Evolutionary conservation across 2,113 vertebrate species (phyloP), one percentile per base, ranked within the genome.

Genomic region (Lates calcarifer): DNA sequence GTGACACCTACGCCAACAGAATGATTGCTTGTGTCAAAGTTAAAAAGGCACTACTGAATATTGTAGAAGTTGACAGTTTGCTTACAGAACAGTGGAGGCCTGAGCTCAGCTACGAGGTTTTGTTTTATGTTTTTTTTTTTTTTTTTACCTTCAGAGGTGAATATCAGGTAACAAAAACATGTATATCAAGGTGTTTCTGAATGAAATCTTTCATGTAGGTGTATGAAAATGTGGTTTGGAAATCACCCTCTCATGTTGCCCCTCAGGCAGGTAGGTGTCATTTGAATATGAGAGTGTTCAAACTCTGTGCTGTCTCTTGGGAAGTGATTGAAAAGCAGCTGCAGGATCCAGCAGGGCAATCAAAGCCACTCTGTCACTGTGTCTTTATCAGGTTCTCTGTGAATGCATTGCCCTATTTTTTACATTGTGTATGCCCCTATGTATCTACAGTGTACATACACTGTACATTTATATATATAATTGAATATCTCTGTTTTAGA

Each of bases 341-440:
- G 73, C 51, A 17, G 45, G 0, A 55, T 64, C 43, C 68, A n/a
- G 37, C n/a, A 49, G 74, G 79, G 39, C 60, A 37, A 73, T 56
- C 55, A 39, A 6, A 79, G 56, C 65, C 39, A 11, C 57, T 85
- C 79, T 14, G 70, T 85, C 76, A 68, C 74, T 67, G 77, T 85
- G 81, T 86, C 43, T 64, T 84, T 81, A 81, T 67, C 80, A 37
- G 64, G 39, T 22, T 78, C 69, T 28, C 67, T 70, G 3, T 60
- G 43, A 79, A 80, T 26, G 15, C 64, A 14, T 45, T 65, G 58
- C 10, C 72, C 79, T 71, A 13, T 58, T 55, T 84, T 41, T 57
- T 28, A 58, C 57, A 26, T 18, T 24, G 17, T 49, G 24, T 1
- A 18, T n/a, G 6, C 28, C 10, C 31, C 4, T 8, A 12, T 43